Base-by-base conservation (phyloP, 2,888 invertebrate genomes). In the Drosophila algonquin region DNA sequence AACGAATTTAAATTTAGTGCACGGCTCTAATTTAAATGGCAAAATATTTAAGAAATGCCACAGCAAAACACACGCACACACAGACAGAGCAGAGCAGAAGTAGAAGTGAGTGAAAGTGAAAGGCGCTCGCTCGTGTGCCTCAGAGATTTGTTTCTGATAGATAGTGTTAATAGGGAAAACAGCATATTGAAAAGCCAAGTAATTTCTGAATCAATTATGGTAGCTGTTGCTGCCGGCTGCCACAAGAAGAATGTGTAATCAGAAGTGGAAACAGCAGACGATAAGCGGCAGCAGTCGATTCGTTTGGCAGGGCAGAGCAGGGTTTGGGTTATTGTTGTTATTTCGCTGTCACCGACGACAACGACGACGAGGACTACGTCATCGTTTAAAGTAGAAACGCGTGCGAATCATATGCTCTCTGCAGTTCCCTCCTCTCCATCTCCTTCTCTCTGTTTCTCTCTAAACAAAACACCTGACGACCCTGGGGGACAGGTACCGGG, bases 41-140 rank as follows among this genome's bases (percentile, higher is more conserved):
- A 75, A 86, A 82, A 74, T 76, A 83, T 88, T 80, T 60, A 52
- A 63, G 73, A 76, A 86, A 84, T 88, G 83, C 88, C 76, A 75
- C 59, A 65, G 76, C 79, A 79, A 81, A 69, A 64, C 48, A 21
- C 27, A 48, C 47, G 57, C 51, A 32, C 18, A 21, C 21, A 21
- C 21, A 21, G 0, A 21, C 18, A n/a, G 24, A 3, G 21, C 30
- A 27, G 32, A 7, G 52, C 21, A 16, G 72, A 7, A 30, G 52
- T 21, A 16, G 72, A 7, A 30, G 48, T 47, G 30, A 73, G 60
- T 56, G 73, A 73, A 73, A 73, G 73, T 73, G 73, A 65, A 73
- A 72, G 72, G 72, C 73, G 35, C 40, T 21, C 21, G 21, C n/a
- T 27, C 53, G 69, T 60, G 70, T 69, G 48, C n/a, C 21, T n/a